phyloP scores from a whole-genome alignment of 2,888 invertebrate species.

The Leucoma salicis region DNA sequence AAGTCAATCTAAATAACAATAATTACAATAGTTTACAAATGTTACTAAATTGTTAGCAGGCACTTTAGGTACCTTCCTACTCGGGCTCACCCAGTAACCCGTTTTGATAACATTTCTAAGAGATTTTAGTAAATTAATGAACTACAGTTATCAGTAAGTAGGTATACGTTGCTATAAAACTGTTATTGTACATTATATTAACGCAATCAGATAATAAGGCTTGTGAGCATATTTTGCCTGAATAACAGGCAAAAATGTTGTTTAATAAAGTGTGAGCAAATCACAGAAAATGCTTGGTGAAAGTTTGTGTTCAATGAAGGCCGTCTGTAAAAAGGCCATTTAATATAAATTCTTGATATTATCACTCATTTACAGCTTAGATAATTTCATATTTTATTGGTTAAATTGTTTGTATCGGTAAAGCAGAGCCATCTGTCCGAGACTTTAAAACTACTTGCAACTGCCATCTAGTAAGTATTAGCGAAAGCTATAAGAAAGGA shows the following conservation, averaged over 20 bases:
- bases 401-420: conserved; percentile 2
- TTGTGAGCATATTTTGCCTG: conserved; percentile 48
- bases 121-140: conserved; percentile 14
- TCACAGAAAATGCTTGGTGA: conserved; percentile 61
- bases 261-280: conserved; percentile 60
- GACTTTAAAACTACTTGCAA: not conserved
- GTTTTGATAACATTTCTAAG: conserved; percentile 25
- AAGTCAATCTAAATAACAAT: too few relatives aligned
- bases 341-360: conserved; percentile 28
- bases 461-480: conserved; percentile 23
- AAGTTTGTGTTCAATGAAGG: conserved; percentile 63
- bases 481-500: conserved; percentile 8
- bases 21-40: too few relatives aligned
- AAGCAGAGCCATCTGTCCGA: conserved; percentile 50
- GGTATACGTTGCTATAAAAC: not conserved
- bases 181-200: not conserved
- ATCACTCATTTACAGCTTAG: conserved; percentile 35
- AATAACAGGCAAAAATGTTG: conserved; percentile 62
- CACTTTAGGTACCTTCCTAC: too few relatives aligned
- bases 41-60: too few relatives aligned
- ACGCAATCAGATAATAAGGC: conserved; percentile 3
- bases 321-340: conserved; percentile 45
- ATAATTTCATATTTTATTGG: conserved; percentile 11
- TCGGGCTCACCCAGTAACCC: conserved; percentile 21
- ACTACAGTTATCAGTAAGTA: not conserved